Evolutionary conservation across 2,797 vertebrate species (phyloP).

Genomic region (Balearica regulorum): DNA sequence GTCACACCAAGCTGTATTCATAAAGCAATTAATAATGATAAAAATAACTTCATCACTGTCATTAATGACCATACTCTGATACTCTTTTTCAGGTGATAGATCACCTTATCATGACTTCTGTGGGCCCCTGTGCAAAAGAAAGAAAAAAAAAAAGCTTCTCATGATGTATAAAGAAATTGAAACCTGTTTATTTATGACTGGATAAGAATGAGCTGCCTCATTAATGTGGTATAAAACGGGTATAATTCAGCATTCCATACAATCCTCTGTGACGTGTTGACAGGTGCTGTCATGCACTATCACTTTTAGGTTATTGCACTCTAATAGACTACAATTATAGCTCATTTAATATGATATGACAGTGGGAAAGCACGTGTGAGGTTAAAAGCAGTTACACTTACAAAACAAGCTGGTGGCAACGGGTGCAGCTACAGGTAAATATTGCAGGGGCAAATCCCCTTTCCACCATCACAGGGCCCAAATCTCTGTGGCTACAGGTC

Average conservation of each 20-base stretch:
- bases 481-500: neutral
- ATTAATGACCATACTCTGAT: neutral
- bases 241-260: conserved; percentile 67
- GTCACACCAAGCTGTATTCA: neutral
- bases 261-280: conserved; percentile 55
- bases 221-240: conserved; percentile 62
- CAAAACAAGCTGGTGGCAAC: neutral
- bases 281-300: conserved; percentile 71
- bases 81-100: neutral
- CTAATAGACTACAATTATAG: conserved; percentile 69
- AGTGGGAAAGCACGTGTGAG: conserved; percentile 36
- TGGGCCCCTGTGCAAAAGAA: neutral
- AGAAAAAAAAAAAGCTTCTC: neutral
- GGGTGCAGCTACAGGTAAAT: conserved; percentile 1
- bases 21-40: neutral
- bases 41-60: neutral
- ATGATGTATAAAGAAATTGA: conserved; percentile 24
- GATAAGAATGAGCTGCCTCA: conserved; percentile 53
- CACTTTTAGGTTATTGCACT: conserved; percentile 62
- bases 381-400: conserved; percentile 31
- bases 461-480: neutral
- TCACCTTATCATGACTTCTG: neutral
- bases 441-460: neutral
- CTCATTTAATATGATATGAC: conserved; percentile 69
- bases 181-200: conserved; percentile 64